Base-by-base conservation (phyloP, 2,797 vertebrate genomes). In the Propithecus perrieri region DNA sequence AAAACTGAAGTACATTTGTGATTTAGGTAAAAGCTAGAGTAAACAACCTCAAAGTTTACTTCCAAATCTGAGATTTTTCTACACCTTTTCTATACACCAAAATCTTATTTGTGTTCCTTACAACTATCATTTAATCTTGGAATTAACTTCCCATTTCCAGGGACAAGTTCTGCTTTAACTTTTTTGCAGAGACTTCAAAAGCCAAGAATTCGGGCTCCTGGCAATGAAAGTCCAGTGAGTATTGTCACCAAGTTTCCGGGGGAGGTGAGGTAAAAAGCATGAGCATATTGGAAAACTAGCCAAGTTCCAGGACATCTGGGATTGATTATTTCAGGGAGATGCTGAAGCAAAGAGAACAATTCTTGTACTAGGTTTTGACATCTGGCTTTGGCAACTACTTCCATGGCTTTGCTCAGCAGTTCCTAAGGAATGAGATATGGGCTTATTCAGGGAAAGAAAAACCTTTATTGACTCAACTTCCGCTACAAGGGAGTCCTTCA, bases 391-490 rank as follows among this genome's bases (percentile, higher is more conserved):
- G 96, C 96, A 93, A 50, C 33, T 81, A 24, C 63, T 91, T 43
- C 57, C 38, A 67, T 11, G 43, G 84, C 72, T 97, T 93, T 95
- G 94, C 94, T 97, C 96, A 97, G 94, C 96, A 97, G 61, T 97
- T 97, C 67, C 91, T 79, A 33, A 75, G 85, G 89, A 92, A 79
- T 55, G 80, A 92, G 92, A 83, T 41, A 55, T 0, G 41, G 85
- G 69, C 43, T 84, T 71, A 55, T 90, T 95, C 78, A 46, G 48
- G 48, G 46, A 95, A 93, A 93, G 57, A 50, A 69, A 95, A 87
- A 63, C 53, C 48, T 95, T 96, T 67, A 75, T 20, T 84, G 79
- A 96, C 4, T 57, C 46, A 5, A 89, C 33, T 84, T 72, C 79
- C 67, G 41, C 30, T 72, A n/a, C 4, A 88, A n/a, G 30, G 61